phyloP scores from a whole-genome alignment of 1,140 invertebrate genomes.

The Brachystomella parvula region DNA sequence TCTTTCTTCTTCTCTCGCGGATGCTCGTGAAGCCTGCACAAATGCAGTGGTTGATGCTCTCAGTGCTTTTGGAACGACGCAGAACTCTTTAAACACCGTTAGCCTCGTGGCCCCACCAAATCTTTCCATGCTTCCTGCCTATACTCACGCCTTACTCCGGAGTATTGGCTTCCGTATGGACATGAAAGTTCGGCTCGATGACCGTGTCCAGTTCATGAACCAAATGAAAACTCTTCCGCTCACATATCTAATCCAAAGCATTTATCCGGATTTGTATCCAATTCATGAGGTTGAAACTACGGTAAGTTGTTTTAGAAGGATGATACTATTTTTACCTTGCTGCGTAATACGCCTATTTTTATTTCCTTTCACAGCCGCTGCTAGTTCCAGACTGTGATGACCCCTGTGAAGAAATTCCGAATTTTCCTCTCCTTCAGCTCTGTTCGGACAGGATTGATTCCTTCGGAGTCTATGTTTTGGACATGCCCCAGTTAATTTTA shows the following conservation, averaged over 20 bases:
- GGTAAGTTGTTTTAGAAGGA: conserved; percentile 43
- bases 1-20: conserved; percentile 69
- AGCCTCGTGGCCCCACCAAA: conserved; percentile 65
- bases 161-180: conserved; percentile 78
- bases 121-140: conserved; percentile 75
- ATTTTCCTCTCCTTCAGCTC: conserved; percentile 47
- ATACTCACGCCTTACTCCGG: conserved; percentile 84
- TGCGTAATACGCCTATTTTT: neutral
- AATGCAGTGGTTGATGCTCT: conserved; percentile 90
- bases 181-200: conserved; percentile 79
- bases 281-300: conserved; percentile 66
- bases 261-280: conserved; percentile 92
- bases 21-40: conserved; percentile 91
- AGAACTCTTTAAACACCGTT: conserved; percentile 51
- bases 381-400: neutral
- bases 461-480: conserved; percentile 84
- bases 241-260: conserved; percentile 64
- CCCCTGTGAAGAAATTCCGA: conserved; percentile 25
- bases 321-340: neutral
- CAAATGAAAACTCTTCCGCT: conserved; percentile 85
- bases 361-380: neutral
- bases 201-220: conserved; percentile 86
- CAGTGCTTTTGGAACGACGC: conserved; percentile 65
- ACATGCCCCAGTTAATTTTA: conserved; percentile 72
- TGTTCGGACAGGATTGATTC: conserved; percentile 67